A percentile compares a stretch with the other conserved stretches of the same genome.
phyloP scores from a whole-genome alignment of 1,140 invertebrate species.

The Thaumatotibia leucotreta region DNA sequence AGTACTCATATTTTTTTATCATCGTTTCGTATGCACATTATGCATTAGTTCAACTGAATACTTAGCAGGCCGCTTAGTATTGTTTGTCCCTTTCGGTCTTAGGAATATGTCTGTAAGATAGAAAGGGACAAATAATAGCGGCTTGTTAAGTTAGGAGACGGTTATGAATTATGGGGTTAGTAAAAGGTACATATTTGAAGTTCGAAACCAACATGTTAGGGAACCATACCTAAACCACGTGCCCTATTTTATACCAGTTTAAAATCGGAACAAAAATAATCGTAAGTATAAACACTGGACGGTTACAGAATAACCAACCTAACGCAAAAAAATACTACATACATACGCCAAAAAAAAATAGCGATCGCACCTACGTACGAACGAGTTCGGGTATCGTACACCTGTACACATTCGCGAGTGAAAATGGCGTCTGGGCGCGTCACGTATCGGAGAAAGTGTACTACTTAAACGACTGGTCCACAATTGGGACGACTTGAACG shows the following conservation, averaged over 20 bases:
- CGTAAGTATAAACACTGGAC: background rate
- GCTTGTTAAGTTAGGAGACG: too few relatives aligned
- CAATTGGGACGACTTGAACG: conserved; percentile 47
- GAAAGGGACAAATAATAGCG: too few relatives aligned
- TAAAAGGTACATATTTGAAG: too few relatives aligned
- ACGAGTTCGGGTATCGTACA: conserved; percentile 28
- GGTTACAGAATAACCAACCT: background rate
- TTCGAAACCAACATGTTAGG: too few relatives aligned
- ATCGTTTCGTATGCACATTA: too few relatives aligned
- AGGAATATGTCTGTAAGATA: too few relatives aligned
- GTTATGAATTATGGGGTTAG: too few relatives aligned
- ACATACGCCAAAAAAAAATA: background rate
- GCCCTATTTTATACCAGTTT: background rate
- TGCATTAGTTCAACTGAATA: too few relatives aligned
- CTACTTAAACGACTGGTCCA: conserved; percentile 56
- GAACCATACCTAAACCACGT: too few relatives aligned
- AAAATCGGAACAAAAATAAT: background rate
- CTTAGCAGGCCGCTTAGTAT: too few relatives aligned
- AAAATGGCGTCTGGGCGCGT: conserved; percentile 56
- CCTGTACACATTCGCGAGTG: conserved; percentile 45
- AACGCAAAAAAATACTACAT: background rate
- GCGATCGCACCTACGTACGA: background rate
- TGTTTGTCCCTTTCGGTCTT: too few relatives aligned
- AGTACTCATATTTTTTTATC: too few relatives aligned
- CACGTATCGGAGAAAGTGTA: conserved; percentile 71